A percentile compares a stretch with the other conserved stretches of the same genome.
Conservation (phyloP, 2,113 vertebrate genomes). For the Galemys pyrenaicus region DNA sequence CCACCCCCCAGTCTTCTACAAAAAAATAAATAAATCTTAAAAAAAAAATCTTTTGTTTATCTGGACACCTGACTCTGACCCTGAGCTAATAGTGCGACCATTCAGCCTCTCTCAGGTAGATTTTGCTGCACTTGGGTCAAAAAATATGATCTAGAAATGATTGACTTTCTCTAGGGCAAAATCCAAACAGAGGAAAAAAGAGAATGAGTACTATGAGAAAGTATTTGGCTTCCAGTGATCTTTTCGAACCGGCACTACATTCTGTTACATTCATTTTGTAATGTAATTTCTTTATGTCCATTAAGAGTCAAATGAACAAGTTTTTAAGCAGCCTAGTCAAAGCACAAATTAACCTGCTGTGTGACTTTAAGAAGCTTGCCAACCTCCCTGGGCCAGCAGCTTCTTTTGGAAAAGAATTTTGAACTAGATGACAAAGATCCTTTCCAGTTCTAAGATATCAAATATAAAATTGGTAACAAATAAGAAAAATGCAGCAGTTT, state of each 20-base stretch:
- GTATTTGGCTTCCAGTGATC: neutral
- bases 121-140: slow-evolving; percentile 58
- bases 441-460: neutral
- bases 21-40: too few species aligned
- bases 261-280: neutral
- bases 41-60: neutral
- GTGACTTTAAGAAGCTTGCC: neutral
- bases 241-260: neutral
- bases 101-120: slow-evolving; percentile 58
- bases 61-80: slow-evolving; percentile 57
- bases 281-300: neutral
- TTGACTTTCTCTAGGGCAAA: slow-evolving; percentile 55
- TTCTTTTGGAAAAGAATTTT: slow-evolving; percentile 12
- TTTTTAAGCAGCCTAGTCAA: neutral
- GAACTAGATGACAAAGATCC: neutral
- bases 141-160: slow-evolving; percentile 48
- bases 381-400: neutral
- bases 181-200: neutral
- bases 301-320: neutral
- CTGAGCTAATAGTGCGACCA: slow-evolving; percentile 57
- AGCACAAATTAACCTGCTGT: neutral
- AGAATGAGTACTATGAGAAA: neutral
- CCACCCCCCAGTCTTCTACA: too few species aligned
- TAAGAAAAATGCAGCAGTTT: neutral
- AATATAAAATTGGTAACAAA: neutral